Percentiles rank a stretch among this genome's conserved stretches.
These are phyloP conservation scores for Cerastis rubricosa DNA, from an alignment of 2,888 invertebrate species.

Conservation along the genomic window DNA sequence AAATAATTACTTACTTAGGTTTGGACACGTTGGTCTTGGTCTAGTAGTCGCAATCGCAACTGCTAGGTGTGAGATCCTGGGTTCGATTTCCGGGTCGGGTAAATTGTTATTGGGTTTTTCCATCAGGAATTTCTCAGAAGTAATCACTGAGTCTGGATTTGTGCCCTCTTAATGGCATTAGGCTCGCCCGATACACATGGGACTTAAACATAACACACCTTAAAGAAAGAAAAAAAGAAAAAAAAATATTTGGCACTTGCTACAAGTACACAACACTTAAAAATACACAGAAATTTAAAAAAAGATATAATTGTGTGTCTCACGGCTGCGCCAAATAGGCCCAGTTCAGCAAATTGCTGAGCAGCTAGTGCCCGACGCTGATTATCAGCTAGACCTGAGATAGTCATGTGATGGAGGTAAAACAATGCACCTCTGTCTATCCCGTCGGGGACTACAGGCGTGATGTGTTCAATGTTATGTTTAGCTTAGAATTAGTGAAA, in stretches of 20 bases:
- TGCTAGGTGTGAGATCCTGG: neutral
- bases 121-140: neutral
- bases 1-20: neutral
- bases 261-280: no score
- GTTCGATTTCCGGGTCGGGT: neutral
- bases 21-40: neutral
- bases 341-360: no score
- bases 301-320: no score
- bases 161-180: neutral
- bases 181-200: no score
- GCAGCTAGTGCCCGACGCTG: no score
- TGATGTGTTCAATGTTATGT: neutral
- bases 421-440: neutral
- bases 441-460: neutral
- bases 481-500: neutral
- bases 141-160: neutral
- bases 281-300: no score
- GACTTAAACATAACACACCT: neutral
- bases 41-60: neutral
- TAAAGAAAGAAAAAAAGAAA: no score
- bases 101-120: neutral
- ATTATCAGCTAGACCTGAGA: no score
- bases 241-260: no score
- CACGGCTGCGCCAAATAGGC: no score
- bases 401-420: no score